Evolutionary conservation across 1,140 invertebrate species (phyloP).

Genomic region (Philopotamus ludificatus): DNA sequence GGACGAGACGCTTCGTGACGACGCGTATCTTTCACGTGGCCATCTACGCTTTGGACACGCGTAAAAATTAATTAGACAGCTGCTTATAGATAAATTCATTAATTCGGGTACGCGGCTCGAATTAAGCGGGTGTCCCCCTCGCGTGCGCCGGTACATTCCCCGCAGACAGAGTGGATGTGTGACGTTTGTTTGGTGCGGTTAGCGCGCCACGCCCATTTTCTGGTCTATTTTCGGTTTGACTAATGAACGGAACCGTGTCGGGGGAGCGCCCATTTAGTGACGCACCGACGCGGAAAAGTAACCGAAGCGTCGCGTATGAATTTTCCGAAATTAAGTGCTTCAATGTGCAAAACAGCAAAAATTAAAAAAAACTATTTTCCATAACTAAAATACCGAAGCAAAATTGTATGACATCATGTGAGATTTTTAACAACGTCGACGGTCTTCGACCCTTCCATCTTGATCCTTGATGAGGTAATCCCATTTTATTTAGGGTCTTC

Average conservation of each 20-base stretch:
- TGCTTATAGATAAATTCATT: background rate
- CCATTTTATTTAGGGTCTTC: no score
- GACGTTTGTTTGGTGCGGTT: constrained; percentile 22
- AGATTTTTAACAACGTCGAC: no score
- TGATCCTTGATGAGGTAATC: no score
- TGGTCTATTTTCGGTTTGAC: constrained; percentile 35
- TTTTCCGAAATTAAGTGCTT: no score
- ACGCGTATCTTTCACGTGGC: background rate
- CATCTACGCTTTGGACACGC: background rate
- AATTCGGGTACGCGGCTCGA: background rate
- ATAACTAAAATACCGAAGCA: no score
- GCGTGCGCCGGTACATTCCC: no score
- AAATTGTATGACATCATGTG: no score
- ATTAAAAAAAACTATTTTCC: background rate
- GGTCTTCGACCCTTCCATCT: no score
- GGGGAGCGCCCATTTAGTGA: constrained; percentile 26
- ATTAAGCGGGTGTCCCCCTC: background rate
- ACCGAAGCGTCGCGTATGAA: background rate
- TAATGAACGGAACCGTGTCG: constrained; percentile 35
- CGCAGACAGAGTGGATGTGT: no score
- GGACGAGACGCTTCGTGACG: background rate
- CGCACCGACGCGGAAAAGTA: constrained; percentile 7
- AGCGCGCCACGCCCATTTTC: constrained; percentile 31
- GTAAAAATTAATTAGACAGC: background rate
- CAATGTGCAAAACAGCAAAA: constrained; percentile 4